These are phyloP conservation scores for Hemibagrus guttatus DNA, from an alignment of 2,797 vertebrate genomes.

Conservation along the genomic window DNA sequence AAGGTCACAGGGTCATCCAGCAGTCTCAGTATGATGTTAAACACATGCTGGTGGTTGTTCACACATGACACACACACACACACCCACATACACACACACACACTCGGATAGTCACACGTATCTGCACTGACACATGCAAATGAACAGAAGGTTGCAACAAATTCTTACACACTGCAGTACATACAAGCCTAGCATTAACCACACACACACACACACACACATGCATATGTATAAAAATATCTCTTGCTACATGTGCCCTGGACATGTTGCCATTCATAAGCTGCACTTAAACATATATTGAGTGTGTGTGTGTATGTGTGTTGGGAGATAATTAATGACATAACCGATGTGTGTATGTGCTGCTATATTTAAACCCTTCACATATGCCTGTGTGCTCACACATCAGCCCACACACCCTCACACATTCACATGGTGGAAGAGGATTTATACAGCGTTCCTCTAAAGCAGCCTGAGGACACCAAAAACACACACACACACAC, in stretches of 20 bases:
- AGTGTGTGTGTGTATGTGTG: conserved; percentile 21
- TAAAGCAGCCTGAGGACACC: background rate
- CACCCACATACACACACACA: conserved; percentile 23
- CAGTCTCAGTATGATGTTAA: conserved; percentile 14
- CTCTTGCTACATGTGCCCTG: background rate
- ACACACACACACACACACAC: background rate
- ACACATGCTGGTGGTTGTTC: conserved; percentile 3
- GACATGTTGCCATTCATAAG: conserved; percentile 6
- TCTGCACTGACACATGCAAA: background rate
- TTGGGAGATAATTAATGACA: conserved; percentile 43
- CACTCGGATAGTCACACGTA: background rate
- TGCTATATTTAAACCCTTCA: conserved; percentile 25
- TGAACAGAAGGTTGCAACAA: conserved; percentile 8
- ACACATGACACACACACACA: background rate
- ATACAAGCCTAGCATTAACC: background rate
- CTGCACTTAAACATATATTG: background rate
- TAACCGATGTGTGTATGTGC: conserved; percentile 11
- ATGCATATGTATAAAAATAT: background rate
- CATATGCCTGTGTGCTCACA: conserved; percentile 39
- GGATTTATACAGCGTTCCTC: background rate
- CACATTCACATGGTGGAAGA: conserved; percentile 1
- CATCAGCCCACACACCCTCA: conserved; percentile 27
- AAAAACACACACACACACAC: conserved; percentile 22
- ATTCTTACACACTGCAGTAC: background rate
- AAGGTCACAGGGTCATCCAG: conserved; percentile 21